Base-by-base conservation (phyloP, 2,888 invertebrate species). In the Trichogramma dendrolimi region DNA sequence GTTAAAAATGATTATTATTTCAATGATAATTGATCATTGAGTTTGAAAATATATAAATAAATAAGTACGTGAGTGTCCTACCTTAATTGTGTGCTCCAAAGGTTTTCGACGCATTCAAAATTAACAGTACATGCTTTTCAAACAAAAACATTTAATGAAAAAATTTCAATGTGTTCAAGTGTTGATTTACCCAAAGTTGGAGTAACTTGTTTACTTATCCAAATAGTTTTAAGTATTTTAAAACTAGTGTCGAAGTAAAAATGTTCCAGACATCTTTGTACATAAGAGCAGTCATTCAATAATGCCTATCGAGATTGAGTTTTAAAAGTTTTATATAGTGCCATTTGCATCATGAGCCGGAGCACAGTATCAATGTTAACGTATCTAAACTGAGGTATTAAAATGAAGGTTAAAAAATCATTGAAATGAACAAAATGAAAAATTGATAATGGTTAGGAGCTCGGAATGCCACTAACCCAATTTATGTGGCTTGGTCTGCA, bases 401-500 rank as follows among this genome's bases (percentile, higher is more conserved):
- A 66, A 64, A 47, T 64, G 59, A 62, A 60, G 57, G 43, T 61
- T 60, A 62, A 67, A 65, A 60, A 60, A 63, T 61, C 57, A 62
- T 61, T 58, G 62, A 27, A 27, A 27, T 27, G 27, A 39, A n/a
- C 8, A 38, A 39, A 10, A 53, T 39, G 6, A 53, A 38, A 7
- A 40, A 60, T 54, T 59, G 58, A 67, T 62, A 62, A 59, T 47
- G 62, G 67, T 64, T 62, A 61, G 58, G 55, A 63, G 49, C 59
- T 75, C 75, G 75, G 76, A 76, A 75, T 71, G 79, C 79, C 77
- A 78, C 78, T 79, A 79, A 79, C 79, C 78, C 76, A 77, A 78
- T 79, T 79, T 78, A 75, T 79, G 79, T 79, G 79, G 79, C 79
- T 79, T 79, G 79, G 72, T 79, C 79, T 79, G 76, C 79, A 79